Conservation (phyloP, 2,797 vertebrate species). For the Halcyon leucocephala region DNA sequence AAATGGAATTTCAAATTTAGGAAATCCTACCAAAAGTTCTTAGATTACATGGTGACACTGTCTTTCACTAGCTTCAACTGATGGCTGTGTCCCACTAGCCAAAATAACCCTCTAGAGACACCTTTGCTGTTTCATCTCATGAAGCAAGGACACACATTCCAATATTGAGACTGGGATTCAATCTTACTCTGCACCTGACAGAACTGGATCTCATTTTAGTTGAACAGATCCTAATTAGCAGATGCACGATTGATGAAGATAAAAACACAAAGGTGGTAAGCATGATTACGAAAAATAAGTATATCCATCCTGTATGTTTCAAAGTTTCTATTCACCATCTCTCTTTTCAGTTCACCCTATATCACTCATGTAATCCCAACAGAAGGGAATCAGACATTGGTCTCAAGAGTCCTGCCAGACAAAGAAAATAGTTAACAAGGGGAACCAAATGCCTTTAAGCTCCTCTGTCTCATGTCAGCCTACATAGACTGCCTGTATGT, state of each 20-base stretch:
- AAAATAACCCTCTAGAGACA: neutral
- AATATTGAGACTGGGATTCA: neutral
- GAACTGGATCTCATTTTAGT: neutral
- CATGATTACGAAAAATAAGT: neutral
- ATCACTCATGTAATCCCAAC: neutral
- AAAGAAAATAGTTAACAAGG: neutral
- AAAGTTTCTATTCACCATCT: neutral
- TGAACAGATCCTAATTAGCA: neutral
- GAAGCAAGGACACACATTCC: neutral
- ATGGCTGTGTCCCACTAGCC: neutral
- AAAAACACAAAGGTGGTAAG: neutral
- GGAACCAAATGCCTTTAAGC: neutral
- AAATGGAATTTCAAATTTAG: neutral
- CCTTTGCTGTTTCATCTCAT: neutral
- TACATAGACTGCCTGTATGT: neutral
- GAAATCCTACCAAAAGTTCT: neutral
- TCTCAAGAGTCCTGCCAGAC: neutral
- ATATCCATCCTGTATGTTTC: neutral
- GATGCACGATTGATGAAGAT: neutral
- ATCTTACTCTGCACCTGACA: neutral
- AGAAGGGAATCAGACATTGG: neutral
- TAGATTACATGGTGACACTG: neutral
- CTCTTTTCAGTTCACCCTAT: neutral
- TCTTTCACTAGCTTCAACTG: neutral
- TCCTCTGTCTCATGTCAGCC: neutral